Evolutionary conservation across 2,888 invertebrate species (phyloP).

Genomic region (Coleophora flavipennella): DNA sequence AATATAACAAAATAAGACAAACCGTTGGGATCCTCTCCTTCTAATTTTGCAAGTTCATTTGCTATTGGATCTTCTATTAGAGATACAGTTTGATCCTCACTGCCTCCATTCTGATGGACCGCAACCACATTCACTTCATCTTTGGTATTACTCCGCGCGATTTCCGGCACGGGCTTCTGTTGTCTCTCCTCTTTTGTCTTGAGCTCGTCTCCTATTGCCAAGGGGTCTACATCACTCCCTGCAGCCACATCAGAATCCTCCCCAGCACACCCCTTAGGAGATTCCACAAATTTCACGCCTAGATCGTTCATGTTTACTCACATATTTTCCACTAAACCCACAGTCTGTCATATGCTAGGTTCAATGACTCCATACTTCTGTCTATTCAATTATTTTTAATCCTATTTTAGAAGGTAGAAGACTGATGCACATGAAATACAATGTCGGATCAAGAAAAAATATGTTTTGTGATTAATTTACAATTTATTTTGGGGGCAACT

Average conservation of each 20-base stretch:
- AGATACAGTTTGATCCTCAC: conserved; percentile 6
- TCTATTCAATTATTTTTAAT: conserved; percentile 22
- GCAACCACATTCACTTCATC: conserved; percentile 42
- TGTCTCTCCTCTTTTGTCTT: conserved; percentile 18
- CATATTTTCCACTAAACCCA: conserved; percentile 63
- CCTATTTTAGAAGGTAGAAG: neutral
- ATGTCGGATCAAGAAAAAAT: conserved; percentile 4
- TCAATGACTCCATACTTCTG: conserved; percentile 54
- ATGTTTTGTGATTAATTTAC: too few species aligned
- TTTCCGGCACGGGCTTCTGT: conserved; percentile 27
- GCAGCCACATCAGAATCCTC: conserved; percentile 36
- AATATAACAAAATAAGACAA: too few species aligned
- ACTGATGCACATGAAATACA: conserved; percentile 18
- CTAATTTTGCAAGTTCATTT: too few species aligned
- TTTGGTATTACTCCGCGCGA: conserved; percentile 60
- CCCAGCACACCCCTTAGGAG: conserved; percentile 44
- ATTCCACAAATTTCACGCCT: conserved; percentile 61
- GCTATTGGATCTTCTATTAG: too few species aligned
- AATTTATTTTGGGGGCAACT: conserved; percentile 12
- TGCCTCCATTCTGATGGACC: conserved; percentile 27
- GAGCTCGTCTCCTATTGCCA: conserved; percentile 42
- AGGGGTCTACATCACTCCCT: conserved; percentile 45
- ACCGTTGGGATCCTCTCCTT: too few species aligned
- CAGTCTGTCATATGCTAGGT: conserved; percentile 58
- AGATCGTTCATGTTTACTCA: conserved; percentile 72